Base-by-base conservation (phyloP, 2,113 vertebrate species). In the Cyprinodon tularosa region DNA sequence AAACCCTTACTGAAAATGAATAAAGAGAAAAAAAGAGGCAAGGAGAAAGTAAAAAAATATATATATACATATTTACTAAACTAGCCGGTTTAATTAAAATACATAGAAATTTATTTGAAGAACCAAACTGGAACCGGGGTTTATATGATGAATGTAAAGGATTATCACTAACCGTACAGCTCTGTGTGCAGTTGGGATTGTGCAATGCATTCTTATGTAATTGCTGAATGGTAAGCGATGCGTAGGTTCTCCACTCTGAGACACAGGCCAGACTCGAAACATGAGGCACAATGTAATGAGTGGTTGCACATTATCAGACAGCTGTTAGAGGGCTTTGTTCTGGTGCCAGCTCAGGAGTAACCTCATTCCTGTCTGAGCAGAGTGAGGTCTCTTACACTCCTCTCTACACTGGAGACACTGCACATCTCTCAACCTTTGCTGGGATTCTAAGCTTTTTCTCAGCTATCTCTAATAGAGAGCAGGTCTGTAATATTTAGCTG, bases 291-390 rank as follows among this genome's bases (percentile, higher is more conserved):
- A 83, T 84, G 87, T 90, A 91, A 92, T 92, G 89, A 89, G 91
- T 91, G 82, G 86, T 81, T 90, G 84, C 82, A 86, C 82, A 89
- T 93, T 86, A 91, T 89, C 82, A 91, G 84, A 82, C 90, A 89
- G 88, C 88, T 90, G 91, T 91, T 86, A 42, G 78, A 80, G 64
- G 42, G 66, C 88, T 92, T 90, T 92, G 89, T 92, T 91, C 79
- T 69, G 81, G 67, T 86, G 89, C 87, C 82, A 87, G 84, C 76
- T 72, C 73, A 80, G 85, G 84, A 84, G 78, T 69, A 80, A 76
- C 72, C 81, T 12, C 0, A 71, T 83, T 88, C 50, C 69, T 77
- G 78, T 77, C 75, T 80, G 77, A 63, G 69, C 78, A 47, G 74
- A 69, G 88, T 77, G 70, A 48, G 64, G 64, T 68, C 64, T 47